These are phyloP conservation scores for Portevinia maculata DNA, from an alignment of 2,888 invertebrate genomes.

Conservation along the genomic window DNA sequence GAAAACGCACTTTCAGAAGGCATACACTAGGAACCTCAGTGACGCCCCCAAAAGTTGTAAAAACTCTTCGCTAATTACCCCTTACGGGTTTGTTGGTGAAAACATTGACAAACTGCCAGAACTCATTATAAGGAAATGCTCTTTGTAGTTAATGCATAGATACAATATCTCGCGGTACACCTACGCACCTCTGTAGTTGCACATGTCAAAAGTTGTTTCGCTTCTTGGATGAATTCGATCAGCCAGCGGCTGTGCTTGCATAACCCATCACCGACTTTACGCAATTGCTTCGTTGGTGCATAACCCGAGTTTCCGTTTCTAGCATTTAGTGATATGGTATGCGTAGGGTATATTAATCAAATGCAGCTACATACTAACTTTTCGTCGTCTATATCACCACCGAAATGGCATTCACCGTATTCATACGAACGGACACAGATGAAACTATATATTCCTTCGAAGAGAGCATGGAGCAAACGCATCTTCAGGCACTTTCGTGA, in stretches of 20 bases:
- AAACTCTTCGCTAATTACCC: conserved; percentile 61
- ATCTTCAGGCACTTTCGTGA: conserved; percentile 37
- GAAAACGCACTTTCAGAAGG: conserved; percentile 66
- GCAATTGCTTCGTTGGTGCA: conserved; percentile 51
- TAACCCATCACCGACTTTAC: conserved; percentile 54
- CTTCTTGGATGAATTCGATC: conserved; percentile 61
- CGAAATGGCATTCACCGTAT: conserved; percentile 32
- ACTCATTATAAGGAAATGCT: conserved; percentile 51
- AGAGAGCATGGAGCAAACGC: conserved; percentile 20
- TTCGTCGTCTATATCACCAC: conserved; percentile 4
- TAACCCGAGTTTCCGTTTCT: conserved; percentile 36
- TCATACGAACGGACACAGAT: conserved; percentile 13
- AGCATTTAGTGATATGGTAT: conserved; percentile 11
- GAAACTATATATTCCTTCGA: conserved; percentile 27
- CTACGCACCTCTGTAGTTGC: conserved; percentile 58
- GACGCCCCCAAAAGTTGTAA: conserved; percentile 60
- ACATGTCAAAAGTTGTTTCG: conserved; percentile 53
- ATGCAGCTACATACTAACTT: conserved; percentile 26
- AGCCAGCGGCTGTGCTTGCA: conserved; percentile 62
- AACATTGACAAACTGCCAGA: conserved; percentile 71
- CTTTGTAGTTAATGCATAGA: conserved; percentile 19
- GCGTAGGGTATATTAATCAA: conserved; percentile 16
- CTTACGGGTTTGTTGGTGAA: conserved; percentile 41
- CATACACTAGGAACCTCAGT: conserved; percentile 50
- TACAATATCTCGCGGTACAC: conserved; percentile 49